Percentiles rank a stretch among this genome's conserved stretches.
phyloP scores from a whole-genome alignment of 92 coral and sea anemone genomes.

The Galaxea fascicularis region DNA sequence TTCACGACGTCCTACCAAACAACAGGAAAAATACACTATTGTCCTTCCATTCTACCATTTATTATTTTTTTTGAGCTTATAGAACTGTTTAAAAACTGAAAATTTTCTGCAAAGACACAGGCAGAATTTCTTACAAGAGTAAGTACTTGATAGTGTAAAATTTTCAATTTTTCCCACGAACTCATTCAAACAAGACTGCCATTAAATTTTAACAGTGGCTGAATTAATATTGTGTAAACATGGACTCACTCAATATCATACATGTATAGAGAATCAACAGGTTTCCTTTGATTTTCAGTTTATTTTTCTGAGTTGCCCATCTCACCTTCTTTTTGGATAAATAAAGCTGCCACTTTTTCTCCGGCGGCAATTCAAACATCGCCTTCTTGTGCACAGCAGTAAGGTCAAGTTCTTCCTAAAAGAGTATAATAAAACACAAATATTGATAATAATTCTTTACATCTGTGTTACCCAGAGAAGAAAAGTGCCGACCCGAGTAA shows the following conservation, averaged over 20 bases:
- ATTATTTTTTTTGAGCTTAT: no score
- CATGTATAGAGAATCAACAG: conserved; percentile 45
- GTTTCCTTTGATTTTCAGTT: conserved; percentile 19
- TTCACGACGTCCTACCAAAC: neutral
- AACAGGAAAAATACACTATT: neutral
- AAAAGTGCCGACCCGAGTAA: neutral
- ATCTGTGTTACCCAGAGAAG: neutral
- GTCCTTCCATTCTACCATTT: neutral
- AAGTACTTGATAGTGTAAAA: neutral
- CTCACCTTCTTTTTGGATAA: conserved; percentile 96
- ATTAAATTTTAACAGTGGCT: conserved; percentile 30
- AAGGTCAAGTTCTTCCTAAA: conserved; percentile 98
- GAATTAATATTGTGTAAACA: conserved; percentile 44
- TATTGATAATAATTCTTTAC: conserved; percentile 32
- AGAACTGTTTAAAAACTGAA: neutral
- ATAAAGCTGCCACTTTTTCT: conserved; percentile 99
- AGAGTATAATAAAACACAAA: conserved; percentile 29
- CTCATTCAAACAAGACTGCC: neutral
- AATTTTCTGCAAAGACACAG: neutral
- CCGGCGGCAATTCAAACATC: conserved; percentile 98
- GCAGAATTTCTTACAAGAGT: neutral
- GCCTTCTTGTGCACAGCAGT: conserved; percentile 94
- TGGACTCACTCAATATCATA: conserved; percentile 13
- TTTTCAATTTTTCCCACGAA: neutral
- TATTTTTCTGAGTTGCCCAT: neutral